Evolutionary conservation across 2,797 vertebrate species (phyloP).

Genomic region (Sebastolobus alascanus): DNA sequence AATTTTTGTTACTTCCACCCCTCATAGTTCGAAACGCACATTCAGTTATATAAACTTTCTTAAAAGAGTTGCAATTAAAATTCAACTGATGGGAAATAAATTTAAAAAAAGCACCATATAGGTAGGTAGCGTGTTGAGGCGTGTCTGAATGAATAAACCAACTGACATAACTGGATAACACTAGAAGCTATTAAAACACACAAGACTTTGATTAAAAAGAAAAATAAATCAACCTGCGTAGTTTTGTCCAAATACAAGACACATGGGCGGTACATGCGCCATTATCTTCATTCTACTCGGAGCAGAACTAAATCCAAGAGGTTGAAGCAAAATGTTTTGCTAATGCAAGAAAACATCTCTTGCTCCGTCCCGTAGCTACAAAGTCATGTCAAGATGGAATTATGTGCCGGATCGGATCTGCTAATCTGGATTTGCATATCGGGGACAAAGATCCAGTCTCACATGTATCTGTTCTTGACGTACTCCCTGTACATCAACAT

Average conservation of each 20-base stretch:
- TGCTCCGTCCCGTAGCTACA: too few relatives aligned
- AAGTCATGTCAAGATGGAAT: background rate
- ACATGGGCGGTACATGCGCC: background rate
- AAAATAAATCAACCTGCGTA: background rate
- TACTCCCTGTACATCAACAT: slow-evolving; percentile 89
- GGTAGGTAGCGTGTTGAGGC: background rate
- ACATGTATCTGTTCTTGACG: slow-evolving; percentile 82
- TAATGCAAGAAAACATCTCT: background rate
- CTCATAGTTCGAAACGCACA: background rate
- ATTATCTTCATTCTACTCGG: background rate
- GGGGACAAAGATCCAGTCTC: slow-evolving; percentile 33
- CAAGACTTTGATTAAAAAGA: background rate
- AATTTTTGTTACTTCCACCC: too few relatives aligned
- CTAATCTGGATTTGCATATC: background rate
- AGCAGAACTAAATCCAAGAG: background rate
- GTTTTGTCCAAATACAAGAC: background rate
- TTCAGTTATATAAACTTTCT: slow-evolving; percentile 8
- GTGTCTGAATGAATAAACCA: background rate
- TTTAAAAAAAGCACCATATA: slow-evolving; percentile 13
- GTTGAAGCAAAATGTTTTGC: background rate
- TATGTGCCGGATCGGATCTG: background rate
- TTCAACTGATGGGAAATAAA: background rate
- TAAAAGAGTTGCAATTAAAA: slow-evolving; percentile 52
- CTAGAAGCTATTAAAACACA: slow-evolving; percentile 30
- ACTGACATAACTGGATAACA: background rate